phyloP scores from a whole-genome alignment of 2,113 vertebrate species.

The Solea solea region DNA sequence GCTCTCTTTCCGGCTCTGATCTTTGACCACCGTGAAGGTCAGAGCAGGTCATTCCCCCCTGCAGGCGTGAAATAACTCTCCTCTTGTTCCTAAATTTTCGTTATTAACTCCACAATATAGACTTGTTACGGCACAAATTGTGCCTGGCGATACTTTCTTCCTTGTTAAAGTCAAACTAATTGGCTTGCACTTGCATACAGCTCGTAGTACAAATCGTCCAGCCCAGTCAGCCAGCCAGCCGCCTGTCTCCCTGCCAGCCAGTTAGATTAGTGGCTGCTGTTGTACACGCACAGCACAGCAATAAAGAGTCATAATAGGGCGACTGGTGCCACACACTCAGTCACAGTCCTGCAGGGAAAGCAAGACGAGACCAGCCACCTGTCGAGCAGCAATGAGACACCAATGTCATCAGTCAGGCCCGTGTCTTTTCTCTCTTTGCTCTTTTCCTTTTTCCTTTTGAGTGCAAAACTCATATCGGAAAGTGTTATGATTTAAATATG shows the following conservation, averaged over 20 bases:
- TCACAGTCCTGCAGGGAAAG: constrained; percentile 25
- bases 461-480: neutral
- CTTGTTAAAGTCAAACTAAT: constrained; percentile 71
- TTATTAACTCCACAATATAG: constrained; percentile 46
- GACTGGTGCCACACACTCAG: constrained; percentile 53
- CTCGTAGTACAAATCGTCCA: constrained; percentile 51
- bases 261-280: constrained; percentile 72
- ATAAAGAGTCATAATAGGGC: constrained; percentile 68
- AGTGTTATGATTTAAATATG: neutral
- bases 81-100: constrained; percentile 29
- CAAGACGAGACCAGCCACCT: constrained; percentile 40
- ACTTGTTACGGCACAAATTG: constrained; percentile 42
- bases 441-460: too few relatives aligned
- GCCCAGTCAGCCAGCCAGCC: constrained; percentile 18
- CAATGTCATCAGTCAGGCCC: constrained; percentile 26
- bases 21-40: constrained; percentile 42
- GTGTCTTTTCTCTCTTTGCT: neutral
- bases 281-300: constrained; percentile 62
- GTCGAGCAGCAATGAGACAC: constrained; percentile 33
- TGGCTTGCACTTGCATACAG: constrained; percentile 53
- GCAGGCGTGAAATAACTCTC: constrained; percentile 21
- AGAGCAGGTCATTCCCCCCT: constrained; percentile 7
- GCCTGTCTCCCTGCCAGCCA: constrained; percentile 66
- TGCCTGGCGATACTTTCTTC: constrained; percentile 57
- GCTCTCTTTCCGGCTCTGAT: constrained; percentile 3